Evolutionary conservation across 2,797 vertebrate genomes (phyloP), one percentile per base, ranked within the genome.

Genomic region (Pseudomugil gertrudae): DNA sequence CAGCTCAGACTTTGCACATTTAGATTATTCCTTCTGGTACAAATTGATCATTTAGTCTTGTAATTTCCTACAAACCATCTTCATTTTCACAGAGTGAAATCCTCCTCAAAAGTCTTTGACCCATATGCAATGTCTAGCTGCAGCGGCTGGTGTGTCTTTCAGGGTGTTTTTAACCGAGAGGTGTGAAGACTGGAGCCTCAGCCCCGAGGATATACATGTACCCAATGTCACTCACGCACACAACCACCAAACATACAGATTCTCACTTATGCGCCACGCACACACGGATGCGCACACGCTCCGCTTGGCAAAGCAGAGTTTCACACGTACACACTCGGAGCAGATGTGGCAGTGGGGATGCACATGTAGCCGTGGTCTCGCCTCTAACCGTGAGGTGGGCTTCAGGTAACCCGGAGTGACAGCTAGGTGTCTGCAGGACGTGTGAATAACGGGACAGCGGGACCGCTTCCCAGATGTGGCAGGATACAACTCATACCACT

Each of bases 391-490:
- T 81, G 87, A 87, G 85, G 82, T 84, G 88, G 75, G 77, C 87
- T 69, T 59, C 86, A 88, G 89, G 91, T 91, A 90, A 92, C 74
- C 81, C 19, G 11, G 65, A 85, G 78, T 89, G 91, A 91, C 90
- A 92, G 86, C 79, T 59, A 63, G 83, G 80, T 77, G 79, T 89
- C 80, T 80, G 78, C 81, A 74, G 83, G 81, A 85, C 79, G 40
- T 60, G 78, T 81, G 81, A 82, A 72, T 84, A 61, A 57, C 5
- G 29, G 53, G 72, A 83, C 86, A 83, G 82, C 84, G 86, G 79
- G 69, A 71, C 77, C 9, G 71, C 81, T 74, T 65, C 73, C 87
- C 82, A 89, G 87, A 86, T 86, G 89, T 84, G 85, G 83, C 80
- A 69, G 62, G 59, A 66, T 63, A 26, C 81, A 60, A 53, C 71